Evolutionary conservation across 2,888 invertebrate species (phyloP).

Genomic region (Hypercompe scribonia): DNA sequence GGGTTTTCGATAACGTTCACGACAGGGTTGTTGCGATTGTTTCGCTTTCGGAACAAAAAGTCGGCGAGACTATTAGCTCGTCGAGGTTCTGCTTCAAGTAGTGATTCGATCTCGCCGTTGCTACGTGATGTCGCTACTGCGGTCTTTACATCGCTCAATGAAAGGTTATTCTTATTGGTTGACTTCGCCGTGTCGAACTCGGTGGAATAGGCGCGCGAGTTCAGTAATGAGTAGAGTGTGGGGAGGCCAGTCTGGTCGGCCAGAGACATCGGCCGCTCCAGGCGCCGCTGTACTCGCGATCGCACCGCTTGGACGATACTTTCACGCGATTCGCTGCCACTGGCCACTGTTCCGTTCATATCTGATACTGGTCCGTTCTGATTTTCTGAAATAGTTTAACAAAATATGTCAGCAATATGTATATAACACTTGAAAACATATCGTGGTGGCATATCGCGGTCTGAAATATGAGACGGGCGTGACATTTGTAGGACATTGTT

Average conservation of each 20-base stretch:
- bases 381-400: conserved; percentile 54
- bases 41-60: conserved; percentile 59
- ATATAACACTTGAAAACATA: too few species aligned
- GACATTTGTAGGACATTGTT: too few species aligned
- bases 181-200: conserved; percentile 47
- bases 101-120: conserved; percentile 61
- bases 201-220: conserved; percentile 65
- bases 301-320: conserved; percentile 69
- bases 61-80: conserved; percentile 66
- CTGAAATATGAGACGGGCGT: too few species aligned
- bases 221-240: conserved; percentile 60
- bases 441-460: too few species aligned
- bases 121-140: conserved; percentile 55
- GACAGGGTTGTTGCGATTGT: conserved; percentile 35
- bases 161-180: conserved; percentile 49
- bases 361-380: conserved; percentile 47
- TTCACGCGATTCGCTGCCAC: conserved; percentile 63
- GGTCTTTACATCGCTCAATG: conserved; percentile 55
- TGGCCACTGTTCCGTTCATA: conserved; percentile 47
- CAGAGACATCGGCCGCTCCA: conserved; percentile 73
- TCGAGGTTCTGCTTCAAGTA: conserved; percentile 52
- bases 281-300: conserved; percentile 63
- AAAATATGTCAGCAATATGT: not conserved
- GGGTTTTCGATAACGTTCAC: conserved; percentile 77
- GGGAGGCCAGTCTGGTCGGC: conserved; percentile 65